Evolutionary conservation across 53 echinoderm and acorn worm genomes (phyloP).

Genomic region (Paracentrotus lividus): DNA sequence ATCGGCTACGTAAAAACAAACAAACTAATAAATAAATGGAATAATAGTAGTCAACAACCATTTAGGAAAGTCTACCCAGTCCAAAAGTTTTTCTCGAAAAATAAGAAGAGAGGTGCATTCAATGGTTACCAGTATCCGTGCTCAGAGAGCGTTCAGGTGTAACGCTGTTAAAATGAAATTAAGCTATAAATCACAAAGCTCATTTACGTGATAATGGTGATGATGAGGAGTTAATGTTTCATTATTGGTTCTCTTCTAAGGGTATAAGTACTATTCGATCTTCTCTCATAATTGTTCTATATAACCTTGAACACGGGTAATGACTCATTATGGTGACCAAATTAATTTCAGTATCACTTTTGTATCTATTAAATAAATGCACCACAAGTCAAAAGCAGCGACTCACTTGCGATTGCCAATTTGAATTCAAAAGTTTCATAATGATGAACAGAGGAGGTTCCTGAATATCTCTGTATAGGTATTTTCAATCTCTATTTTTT

Average conservation of each 20-base stretch:
- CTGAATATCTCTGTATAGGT: not conserved
- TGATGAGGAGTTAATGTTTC: not conserved
- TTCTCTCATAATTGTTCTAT: not conserved
- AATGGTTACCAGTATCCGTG: not conserved
- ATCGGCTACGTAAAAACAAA: not conserved
- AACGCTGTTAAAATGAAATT: conserved; percentile 30
- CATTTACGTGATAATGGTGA: conserved; percentile 1
- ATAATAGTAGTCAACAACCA: not conserved
- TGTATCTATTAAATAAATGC: not conserved
- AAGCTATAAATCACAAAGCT: conserved; percentile 25
- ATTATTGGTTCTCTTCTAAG: not conserved
- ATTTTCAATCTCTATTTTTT: too few species aligned
- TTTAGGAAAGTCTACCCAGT: not conserved
- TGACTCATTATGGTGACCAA: not conserved
- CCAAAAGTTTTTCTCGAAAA: conserved; percentile 4
- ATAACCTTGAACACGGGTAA: not conserved
- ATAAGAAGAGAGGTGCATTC: not conserved
- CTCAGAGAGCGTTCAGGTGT: not conserved
- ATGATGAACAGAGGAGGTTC: not conserved
- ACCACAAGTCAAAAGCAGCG: not conserved
- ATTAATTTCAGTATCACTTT: conserved; percentile 14
- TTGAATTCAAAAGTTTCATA: not conserved
- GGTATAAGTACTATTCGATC: not conserved
- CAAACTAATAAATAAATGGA: not conserved
- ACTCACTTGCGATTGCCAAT: not conserved